Evolutionary conservation across 2,113 vertebrate genomes (phyloP).

Genomic region (Rattus rattus): DNA sequence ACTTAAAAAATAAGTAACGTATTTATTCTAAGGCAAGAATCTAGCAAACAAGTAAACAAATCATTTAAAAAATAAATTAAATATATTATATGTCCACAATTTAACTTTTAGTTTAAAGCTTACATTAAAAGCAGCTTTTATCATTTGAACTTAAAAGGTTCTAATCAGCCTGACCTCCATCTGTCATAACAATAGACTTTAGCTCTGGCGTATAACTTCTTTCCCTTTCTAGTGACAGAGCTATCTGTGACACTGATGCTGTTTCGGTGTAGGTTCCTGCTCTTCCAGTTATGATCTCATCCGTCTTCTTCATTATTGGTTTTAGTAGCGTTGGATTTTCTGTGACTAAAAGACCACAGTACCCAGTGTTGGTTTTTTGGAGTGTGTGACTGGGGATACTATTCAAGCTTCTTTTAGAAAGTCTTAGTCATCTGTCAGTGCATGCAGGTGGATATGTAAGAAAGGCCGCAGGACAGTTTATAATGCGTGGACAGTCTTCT

Average conservation of each 20-base stretch:
- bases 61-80: not conserved
- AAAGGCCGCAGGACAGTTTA: not conserved
- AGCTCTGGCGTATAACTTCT: conserved; percentile 4
- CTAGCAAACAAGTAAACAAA: conserved; percentile 29
- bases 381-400: not conserved
- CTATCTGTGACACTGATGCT: not conserved
- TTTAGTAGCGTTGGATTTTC: conserved; percentile 30
- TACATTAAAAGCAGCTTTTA: not conserved
- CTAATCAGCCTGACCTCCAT: not conserved
- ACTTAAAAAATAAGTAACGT: not conserved
- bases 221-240: not conserved
- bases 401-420: not conserved
- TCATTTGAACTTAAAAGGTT: not conserved
- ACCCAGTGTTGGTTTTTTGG: conserved; percentile 26
- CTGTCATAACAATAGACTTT: not conserved
- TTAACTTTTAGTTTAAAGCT: conserved; percentile 51
- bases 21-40: conserved; percentile 14
- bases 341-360: not conserved
- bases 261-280: not conserved
- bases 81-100: conserved; percentile 3
- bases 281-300: not conserved
- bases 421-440: not conserved
- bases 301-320: conserved; percentile 30
- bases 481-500: not conserved
- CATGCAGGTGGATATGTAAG: not conserved